Base-by-base conservation (phyloP, 2,888 invertebrate genomes). In the Dasysyrphus albostriatus region DNA sequence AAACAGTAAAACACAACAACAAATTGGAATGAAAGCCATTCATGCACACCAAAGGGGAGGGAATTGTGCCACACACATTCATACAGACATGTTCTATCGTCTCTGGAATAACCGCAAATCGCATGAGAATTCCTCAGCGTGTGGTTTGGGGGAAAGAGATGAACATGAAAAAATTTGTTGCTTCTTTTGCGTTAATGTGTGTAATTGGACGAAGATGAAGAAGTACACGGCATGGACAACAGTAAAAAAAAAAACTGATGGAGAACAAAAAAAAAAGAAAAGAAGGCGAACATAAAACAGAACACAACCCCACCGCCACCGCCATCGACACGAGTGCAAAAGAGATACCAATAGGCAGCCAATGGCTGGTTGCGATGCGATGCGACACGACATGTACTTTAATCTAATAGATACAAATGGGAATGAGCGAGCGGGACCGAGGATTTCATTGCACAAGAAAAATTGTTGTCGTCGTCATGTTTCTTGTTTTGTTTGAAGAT, bases 391-490 rank as follows among this genome's bases (percentile, higher is more conserved):
- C 91, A 92, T 90, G 91, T 91, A 91, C 91, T 91, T 91, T 91
- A 91, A 91, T 92, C 92, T 92, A 91, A 91, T 91, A 91, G 92
- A 91, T 91, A 92, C 92, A 91, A 92, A 91, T 91, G 91, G 91
- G 91, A 89, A 91, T 90, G 91, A 91, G 90, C 89, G 88, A 89
- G 91, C 90, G 89, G 89, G 90, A 89, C 89, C 89, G 89, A 90
- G 89, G 81, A 88, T 89, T 89, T 88, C 88, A 88, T 89, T 89
- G 88, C 88, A 80, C 80, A 87, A 83, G 87, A 87, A 87, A 87
- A 87, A 87, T 87, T 87, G 83, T 85, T 87, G 87, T 87, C 87
- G 80, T 89, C 89, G 89, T 90, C 89, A 88, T 88, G 78, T 83
- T 85, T 78, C 83, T 80, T 78, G 85, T 81, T 83, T 81, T 84